Base-by-base conservation (phyloP, 2,113 vertebrate genomes). In the Opisthocomus hoazin region DNA sequence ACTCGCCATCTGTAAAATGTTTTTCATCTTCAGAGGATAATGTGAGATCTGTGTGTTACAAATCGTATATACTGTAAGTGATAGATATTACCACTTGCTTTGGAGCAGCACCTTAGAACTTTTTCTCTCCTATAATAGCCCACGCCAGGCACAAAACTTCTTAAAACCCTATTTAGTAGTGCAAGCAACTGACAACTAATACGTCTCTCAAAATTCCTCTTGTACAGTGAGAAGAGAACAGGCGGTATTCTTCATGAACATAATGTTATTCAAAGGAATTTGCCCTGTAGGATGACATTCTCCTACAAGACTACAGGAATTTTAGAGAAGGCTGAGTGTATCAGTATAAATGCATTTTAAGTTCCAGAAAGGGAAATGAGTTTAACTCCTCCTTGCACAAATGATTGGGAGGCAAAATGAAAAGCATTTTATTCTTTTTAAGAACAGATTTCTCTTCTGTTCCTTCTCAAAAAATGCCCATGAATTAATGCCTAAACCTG, bases 1-100 rank as follows among this genome's bases (percentile, higher is more conserved):
- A 94, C 94, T 90, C 24, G 1, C 91, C 95, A 96, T 96, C 96
- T 95, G 92, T 51, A 96, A 93, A 85, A 91, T 64, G 86, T 80
- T 96, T 94, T 87, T 92, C 81, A 76, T 71, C 48, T 94, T 74
- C n/a, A 74, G 50, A 92, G 92, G 94, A 79, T 13, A 87, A 76
- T 69, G 86, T 84, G 87, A 94, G 90, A 95, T 80, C 39, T 95
- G 57, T 21, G 71, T 53, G 74, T 93, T 94, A 96, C 82, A 94
- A 95, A 89, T 70, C 50, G 61, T 50, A 19, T 15, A 23, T 53
- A 79, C 89, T 70, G 45, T 22, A 88, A 82, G 60, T 68, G 84
- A 71, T 10, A 82, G 80, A 51, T 92, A 91, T 53, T 69, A 78
- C 32, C 77, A 53, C 88, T 87, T 90, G 69, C 41, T 94, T 84